Conservation (phyloP, 2,888 invertebrate species). For the Dolichomitus sp. region DNA sequence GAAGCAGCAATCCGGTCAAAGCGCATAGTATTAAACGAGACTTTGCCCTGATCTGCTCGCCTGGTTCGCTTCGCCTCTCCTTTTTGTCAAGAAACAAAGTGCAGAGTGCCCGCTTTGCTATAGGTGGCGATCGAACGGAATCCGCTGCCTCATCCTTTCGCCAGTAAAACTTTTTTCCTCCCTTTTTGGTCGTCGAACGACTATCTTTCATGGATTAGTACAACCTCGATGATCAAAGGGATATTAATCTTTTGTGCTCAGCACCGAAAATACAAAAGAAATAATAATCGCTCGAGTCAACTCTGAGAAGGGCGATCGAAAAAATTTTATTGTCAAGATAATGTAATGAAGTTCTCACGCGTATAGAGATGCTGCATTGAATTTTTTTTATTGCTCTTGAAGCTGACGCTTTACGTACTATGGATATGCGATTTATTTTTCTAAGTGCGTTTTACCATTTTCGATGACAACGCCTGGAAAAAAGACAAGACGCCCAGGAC, state of each 20-base stretch:
- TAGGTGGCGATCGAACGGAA: constrained; percentile 56
- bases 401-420: background rate
- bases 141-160: constrained; percentile 37
- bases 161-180: constrained; percentile 38
- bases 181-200: constrained; percentile 20
- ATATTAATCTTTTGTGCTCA: constrained; percentile 70
- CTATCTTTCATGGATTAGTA: constrained; percentile 35
- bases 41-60: constrained; percentile 24
- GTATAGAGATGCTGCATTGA: background rate
- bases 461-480: no score
- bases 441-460: no score
- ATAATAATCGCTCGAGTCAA: constrained; percentile 46
- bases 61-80: constrained; percentile 1
- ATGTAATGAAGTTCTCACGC: constrained; percentile 18
- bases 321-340: constrained; percentile 43
- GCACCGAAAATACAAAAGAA: constrained; percentile 48
- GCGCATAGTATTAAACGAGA: constrained; percentile 48
- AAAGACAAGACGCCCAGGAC: background rate
- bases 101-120: constrained; percentile 44
- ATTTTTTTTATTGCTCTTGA: background rate
- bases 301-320: constrained; percentile 3
- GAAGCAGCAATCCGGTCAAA: constrained; percentile 1
- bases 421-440: background rate
- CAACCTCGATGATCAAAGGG: constrained; percentile 63
- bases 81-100: constrained; percentile 60